Percentiles rank a stretch among this genome's conserved stretches.
Conservation (phyloP, 2,113 vertebrate species). For the Riparia riparia region DNA sequence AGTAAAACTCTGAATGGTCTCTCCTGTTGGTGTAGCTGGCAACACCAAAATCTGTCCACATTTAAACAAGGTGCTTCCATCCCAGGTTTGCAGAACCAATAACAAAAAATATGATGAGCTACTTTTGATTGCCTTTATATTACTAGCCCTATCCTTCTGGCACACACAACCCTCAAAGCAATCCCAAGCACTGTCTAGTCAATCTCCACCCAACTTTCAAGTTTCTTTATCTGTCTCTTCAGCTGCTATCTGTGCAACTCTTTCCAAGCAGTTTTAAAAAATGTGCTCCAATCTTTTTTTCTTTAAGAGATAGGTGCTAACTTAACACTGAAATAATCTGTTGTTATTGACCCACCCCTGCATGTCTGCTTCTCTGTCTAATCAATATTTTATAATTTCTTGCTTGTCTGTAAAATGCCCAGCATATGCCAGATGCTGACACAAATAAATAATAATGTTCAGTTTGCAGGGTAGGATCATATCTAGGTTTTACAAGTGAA, state of each 20-base stretch:
- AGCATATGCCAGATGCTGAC: background rate
- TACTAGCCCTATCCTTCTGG: background rate
- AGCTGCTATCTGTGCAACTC: background rate
- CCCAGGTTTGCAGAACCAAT: background rate
- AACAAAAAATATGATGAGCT: background rate
- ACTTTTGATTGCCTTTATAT: background rate
- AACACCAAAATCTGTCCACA: background rate
- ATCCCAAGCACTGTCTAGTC: background rate
- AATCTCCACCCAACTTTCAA: background rate
- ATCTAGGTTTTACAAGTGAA: background rate
- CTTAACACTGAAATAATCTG: background rate
- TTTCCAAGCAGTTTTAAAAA: background rate
- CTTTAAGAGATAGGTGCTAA: background rate
- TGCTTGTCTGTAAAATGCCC: background rate
- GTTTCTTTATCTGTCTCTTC: background rate
- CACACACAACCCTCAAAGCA: background rate
- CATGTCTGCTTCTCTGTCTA: background rate
- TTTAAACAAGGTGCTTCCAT: background rate
- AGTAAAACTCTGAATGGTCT: background rate
- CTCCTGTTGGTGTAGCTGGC: background rate
- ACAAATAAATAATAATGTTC: background rate
- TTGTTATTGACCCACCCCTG: background rate
- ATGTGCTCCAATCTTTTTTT: fast-evolving
- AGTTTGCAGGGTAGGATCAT: background rate
- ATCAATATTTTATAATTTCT: background rate